Evolutionary conservation across 2,888 invertebrate genomes (phyloP).

Genomic region (Conchocele bisecta): DNA sequence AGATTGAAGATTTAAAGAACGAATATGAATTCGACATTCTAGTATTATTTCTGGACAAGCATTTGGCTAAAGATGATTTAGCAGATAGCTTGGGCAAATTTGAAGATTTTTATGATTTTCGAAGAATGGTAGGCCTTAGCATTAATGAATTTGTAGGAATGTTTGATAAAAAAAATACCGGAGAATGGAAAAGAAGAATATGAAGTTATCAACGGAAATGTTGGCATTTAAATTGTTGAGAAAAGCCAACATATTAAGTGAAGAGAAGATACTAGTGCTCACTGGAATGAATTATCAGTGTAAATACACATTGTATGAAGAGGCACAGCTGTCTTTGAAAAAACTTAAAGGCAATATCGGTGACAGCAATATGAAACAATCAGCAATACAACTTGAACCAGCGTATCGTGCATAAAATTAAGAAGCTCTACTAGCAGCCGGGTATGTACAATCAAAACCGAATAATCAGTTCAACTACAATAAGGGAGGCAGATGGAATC

Average conservation of each 20-base stretch:
- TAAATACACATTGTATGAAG: background rate
- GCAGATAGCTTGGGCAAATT: slow-evolving; percentile 54
- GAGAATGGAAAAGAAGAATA: slow-evolving; percentile 57
- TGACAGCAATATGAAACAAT: background rate
- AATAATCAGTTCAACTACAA: too few species aligned
- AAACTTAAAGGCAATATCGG: slow-evolving; percentile 1
- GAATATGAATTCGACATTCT: slow-evolving; percentile 42
- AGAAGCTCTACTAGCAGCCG: slow-evolving; percentile 21
- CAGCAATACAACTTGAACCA: slow-evolving; percentile 2
- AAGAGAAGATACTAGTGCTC: slow-evolving; percentile 40
- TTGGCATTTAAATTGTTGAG: slow-evolving; percentile 52
- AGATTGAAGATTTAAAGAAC: slow-evolving; percentile 45
- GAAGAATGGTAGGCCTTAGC: slow-evolving; percentile 31
- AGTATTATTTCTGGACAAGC: slow-evolving; percentile 48
- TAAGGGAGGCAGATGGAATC: too few species aligned
- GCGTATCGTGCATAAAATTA: slow-evolving; percentile 7
- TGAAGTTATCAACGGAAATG: slow-evolving; percentile 51
- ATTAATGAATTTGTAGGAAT: slow-evolving; percentile 38
- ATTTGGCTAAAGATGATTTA: slow-evolving; percentile 57
- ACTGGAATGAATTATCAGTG: slow-evolving; percentile 42
- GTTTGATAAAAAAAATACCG: slow-evolving; percentile 49
- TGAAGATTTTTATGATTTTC: slow-evolving; percentile 48
- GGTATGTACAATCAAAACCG: background rate
- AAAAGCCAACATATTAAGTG: slow-evolving; percentile 53
- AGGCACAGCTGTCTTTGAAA: background rate